Evolutionary conservation across 2,888 invertebrate species (phyloP).

Genomic region (Stegophylla sp.): DNA sequence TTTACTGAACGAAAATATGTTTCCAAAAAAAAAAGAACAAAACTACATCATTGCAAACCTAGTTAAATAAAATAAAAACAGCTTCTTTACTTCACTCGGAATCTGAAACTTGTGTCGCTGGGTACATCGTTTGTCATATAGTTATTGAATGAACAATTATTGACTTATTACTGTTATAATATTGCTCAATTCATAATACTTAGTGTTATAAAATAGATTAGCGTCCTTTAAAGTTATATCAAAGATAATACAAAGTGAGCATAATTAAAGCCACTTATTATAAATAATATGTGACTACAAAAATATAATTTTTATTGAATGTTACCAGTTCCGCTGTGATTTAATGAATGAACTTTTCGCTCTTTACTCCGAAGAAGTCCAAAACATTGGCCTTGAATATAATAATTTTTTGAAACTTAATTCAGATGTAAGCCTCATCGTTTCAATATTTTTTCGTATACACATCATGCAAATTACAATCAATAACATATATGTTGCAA

Average conservation of each 20-base stretch:
- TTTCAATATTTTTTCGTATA: not conserved
- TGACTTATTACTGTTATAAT: not conserved
- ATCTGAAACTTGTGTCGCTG: not conserved
- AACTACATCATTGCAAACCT: no score
- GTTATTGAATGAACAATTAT: slow-evolving; percentile 8
- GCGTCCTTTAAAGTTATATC: not conserved
- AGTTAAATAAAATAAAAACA: no score
- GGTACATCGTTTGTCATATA: not conserved
- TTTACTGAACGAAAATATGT: no score
- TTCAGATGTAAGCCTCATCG: not conserved
- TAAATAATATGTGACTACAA: not conserved
- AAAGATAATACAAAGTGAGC: slow-evolving; percentile 8
- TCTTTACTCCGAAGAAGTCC: not conserved
- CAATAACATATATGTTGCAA: no score
- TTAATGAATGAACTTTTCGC: not conserved
- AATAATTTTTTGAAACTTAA: not conserved
- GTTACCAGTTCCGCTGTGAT: not conserved
- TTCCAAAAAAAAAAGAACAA: no score
- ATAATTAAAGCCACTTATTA: not conserved
- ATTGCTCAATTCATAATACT: no score
- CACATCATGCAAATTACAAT: no score
- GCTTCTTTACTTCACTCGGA: no score
- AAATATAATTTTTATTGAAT: slow-evolving; percentile 18
- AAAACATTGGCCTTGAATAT: not conserved
- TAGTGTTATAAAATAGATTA: slow-evolving; percentile 11